A percentile compares a stretch with the other conserved stretches of the same genome.
These are phyloP conservation scores for Artibeus lituratus DNA, from an alignment of 2,797 vertebrate species.

Conservation along the genomic window DNA sequence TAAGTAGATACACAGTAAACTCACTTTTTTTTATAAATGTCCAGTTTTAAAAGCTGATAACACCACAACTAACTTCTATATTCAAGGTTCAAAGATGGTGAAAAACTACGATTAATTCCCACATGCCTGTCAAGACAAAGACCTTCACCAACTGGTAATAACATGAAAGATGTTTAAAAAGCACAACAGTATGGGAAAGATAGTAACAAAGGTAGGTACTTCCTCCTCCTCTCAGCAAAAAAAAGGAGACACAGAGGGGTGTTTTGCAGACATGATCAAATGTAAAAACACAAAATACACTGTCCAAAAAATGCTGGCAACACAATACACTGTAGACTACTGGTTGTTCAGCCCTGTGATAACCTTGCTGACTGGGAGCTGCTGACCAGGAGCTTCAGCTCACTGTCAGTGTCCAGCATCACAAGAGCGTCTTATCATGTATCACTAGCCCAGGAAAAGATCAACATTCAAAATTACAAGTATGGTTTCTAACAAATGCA, in stretches of 20 bases:
- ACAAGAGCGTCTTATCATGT: not conserved
- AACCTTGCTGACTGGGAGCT: not conserved
- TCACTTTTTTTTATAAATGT: not conserved
- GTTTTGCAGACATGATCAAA: not conserved
- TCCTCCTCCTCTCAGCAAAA: not conserved
- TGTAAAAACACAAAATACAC: not conserved
- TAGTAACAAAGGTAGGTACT: conserved; percentile 7
- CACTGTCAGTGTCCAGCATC: not conserved
- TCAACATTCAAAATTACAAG: not conserved
- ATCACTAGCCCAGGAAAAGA: not conserved
- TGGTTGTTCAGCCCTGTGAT: not conserved
- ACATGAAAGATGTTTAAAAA: not conserved
- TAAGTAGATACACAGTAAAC: not conserved
- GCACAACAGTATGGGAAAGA: not conserved
- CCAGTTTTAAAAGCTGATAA: conserved; percentile 25
- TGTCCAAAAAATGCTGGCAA: not conserved
- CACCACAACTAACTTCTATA: conserved; percentile 7
- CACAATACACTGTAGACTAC: not conserved
- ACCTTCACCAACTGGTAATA: not conserved
- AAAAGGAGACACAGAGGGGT: not conserved
- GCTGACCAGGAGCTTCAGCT: not conserved
- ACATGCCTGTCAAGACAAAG: not conserved
- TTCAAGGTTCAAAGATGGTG: not conserved
- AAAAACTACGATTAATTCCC: not conserved
- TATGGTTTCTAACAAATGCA: not conserved